Evolutionary conservation across 2,113 vertebrate species (phyloP), one percentile per base, ranked within the genome.

Genomic region (Eulemur rufifrons): DNA sequence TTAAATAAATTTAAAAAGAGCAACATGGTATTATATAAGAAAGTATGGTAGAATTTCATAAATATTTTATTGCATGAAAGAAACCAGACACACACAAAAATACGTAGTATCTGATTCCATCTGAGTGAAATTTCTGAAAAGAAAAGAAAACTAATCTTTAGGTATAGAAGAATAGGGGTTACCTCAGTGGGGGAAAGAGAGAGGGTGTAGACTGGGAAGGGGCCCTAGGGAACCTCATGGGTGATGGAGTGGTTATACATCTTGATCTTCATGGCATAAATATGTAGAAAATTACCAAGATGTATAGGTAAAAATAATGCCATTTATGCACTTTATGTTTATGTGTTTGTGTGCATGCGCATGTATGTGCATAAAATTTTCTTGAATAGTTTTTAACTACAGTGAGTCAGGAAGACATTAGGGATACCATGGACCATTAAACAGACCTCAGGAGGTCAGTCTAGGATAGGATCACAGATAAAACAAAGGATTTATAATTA

Each of bases 361-460:
- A 6, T 3, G 1, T 89, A 1, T 56, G 3, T 64, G 17, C 54
- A 9, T n/a, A 11, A 54, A 52, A 81, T 71, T 91, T 68, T 52
- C 13, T 61, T 83, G 1, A 91, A 56, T 81, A n/a, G n/a, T 68
- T 87, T 94, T 83, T 76, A 81, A 89, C 34, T 52, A 15, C 5
- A 20, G 1, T 7, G 14, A 89, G 78, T 73, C 8, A 91, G 8
- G 13, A 92, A n/a, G n/a, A 84, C 61, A 39, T 2, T 50, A 69
- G 39, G 39, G n/a, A 5, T 71, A 66, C 10, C 21, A 74, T 42
- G 29, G 18, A 42, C 25, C 32, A 81, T 56, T 88, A 39, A 34
- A 29, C 14, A 84, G 52, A 59, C 0, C 8, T 74, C 50, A 93
- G 8, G 14, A 90, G 27, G 20, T 86, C 0, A 8, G 15, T 23